A percentile compares a stretch with the other conserved stretches of the same genome.
Evolutionary conservation across 2,888 invertebrate species (phyloP).

Genomic region (Eubasilissa splendida): DNA sequence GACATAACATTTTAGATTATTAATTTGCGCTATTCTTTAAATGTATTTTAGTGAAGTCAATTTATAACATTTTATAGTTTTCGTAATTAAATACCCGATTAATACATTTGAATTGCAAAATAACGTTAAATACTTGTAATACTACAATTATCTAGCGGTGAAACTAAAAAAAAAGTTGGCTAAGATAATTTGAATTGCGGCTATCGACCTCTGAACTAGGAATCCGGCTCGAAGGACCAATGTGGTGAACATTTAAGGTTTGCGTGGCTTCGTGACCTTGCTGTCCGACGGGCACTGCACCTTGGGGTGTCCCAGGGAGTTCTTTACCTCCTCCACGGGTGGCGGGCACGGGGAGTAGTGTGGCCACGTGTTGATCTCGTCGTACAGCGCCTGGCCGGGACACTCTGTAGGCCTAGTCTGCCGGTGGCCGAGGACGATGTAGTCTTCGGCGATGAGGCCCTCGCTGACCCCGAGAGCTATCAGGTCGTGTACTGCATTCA

Average conservation of each 20-base stretch:
- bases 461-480: constrained; percentile 75
- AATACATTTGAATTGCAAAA: too few relatives aligned
- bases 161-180: too few relatives aligned
- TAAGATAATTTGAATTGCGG: too few relatives aligned
- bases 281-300: not conserved
- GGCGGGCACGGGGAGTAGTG: constrained; percentile 68
- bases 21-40: too few relatives aligned
- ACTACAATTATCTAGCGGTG: too few relatives aligned
- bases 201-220: too few relatives aligned
- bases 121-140: too few relatives aligned
- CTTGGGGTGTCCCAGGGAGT: not conserved
- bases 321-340: constrained; percentile 60
- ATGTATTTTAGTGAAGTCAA: too few relatives aligned
- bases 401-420: constrained; percentile 74
- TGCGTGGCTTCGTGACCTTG: not conserved
- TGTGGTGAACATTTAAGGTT: not conserved
- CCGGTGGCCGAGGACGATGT: constrained; percentile 77
- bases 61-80: too few relatives aligned
- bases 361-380: constrained; percentile 77
- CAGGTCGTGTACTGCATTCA: constrained; percentile 73
- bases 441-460: constrained; percentile 74
- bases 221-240: constrained; percentile 4
- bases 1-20: too few relatives aligned
- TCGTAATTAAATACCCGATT: too few relatives aligned
- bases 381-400: constrained; percentile 76